phyloP scores from a whole-genome alignment of 2,113 vertebrate species.

The Pampusana beccarii region DNA sequence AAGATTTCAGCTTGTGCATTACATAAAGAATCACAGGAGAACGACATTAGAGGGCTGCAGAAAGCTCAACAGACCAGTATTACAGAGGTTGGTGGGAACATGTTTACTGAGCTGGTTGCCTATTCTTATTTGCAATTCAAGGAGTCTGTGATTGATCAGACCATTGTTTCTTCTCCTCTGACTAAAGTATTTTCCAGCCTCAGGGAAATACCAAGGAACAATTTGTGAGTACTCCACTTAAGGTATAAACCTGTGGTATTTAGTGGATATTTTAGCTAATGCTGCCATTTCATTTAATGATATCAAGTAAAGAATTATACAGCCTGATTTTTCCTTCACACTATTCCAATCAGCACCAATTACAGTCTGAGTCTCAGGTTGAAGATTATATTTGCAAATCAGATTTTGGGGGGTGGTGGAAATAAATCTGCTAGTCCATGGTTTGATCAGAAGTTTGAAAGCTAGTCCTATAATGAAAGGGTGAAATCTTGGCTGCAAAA shows the following conservation, averaged over 20 bases:
- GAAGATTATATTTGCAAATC: constrained; percentile 26
- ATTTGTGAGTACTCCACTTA: neutral
- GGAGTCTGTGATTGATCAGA: constrained; percentile 29
- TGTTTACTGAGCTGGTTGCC: neutral
- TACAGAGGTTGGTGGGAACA: neutral
- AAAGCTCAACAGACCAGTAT: neutral
- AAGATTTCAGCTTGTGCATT: neutral
- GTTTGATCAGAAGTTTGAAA: constrained; percentile 39
- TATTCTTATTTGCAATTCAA: constrained; percentile 54
- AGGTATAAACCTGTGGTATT: neutral
- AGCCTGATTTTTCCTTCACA: neutral
- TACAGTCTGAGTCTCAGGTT: neutral
- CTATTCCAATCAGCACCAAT: neutral
- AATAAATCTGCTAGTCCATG: neutral
- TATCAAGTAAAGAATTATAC: neutral
- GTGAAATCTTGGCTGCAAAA: constrained; percentile 26
- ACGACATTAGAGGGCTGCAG: neutral
- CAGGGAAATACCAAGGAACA: constrained; percentile 23
- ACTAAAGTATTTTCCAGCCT: neutral
- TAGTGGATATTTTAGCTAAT: neutral
- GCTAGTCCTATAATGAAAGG: neutral
- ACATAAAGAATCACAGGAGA: neutral
- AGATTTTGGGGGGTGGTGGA: neutral
- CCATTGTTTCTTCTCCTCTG: constrained; percentile 10
- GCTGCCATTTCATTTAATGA: constrained; percentile 21